These are phyloP conservation scores for Ariopsis seemanni DNA, from an alignment of 2,113 vertebrate species.

Conservation along the genomic window DNA sequence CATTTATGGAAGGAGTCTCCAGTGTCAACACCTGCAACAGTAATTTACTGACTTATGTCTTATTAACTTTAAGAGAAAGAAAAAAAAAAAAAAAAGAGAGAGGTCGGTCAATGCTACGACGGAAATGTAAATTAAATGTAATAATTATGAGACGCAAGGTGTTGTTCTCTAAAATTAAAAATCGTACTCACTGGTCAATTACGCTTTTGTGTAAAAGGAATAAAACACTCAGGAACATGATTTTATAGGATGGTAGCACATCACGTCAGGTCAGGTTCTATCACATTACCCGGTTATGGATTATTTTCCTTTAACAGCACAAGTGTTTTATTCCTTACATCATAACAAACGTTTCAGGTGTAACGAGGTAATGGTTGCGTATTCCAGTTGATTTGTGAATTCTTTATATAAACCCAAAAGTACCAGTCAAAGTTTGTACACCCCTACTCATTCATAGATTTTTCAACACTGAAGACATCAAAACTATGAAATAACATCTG, in stretches of 20 bases:
- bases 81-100: neutral
- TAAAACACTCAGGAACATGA: neutral
- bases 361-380: neutral
- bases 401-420: neutral
- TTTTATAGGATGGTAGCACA: neutral
- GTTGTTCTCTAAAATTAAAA: neutral
- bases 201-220: neutral
- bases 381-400: neutral
- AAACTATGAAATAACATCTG: no score
- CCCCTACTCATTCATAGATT: no score
- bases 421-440: no score
- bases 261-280: neutral
- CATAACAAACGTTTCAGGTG: neutral
- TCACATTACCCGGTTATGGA: neutral
- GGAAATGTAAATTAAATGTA: neutral
- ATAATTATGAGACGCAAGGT: neutral
- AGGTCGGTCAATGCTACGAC: neutral
- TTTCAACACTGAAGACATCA: no score
- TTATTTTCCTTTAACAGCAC: neutral
- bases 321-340: neutral
- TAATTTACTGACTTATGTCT: neutral
- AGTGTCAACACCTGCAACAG: neutral
- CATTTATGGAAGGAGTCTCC: neutral
- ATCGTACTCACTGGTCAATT: neutral
- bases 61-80: neutral